A percentile compares a stretch with the other conserved stretches of the same genome.
These are phyloP conservation scores for Dendrolimus kikuchii DNA, from an alignment of 1,140 invertebrate species.

Conservation along the genomic window DNA sequence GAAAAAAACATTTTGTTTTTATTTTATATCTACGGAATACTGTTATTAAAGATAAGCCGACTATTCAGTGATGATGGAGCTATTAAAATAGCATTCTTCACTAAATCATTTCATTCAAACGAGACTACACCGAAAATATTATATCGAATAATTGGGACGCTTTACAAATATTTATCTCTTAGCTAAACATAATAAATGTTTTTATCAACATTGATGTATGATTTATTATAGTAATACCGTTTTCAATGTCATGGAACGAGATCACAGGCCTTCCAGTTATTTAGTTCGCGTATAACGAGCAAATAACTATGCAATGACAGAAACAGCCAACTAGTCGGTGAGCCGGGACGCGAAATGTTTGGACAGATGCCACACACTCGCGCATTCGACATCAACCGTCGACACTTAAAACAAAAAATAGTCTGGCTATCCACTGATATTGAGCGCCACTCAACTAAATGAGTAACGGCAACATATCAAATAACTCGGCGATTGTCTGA, in stretches of 20 bases:
- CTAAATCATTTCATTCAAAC: background rate
- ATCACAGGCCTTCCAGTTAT: conserved; percentile 13
- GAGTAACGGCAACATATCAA: too few relatives aligned
- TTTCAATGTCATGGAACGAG: background rate
- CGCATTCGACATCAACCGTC: background rate
- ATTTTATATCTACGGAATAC: too few relatives aligned
- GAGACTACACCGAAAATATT: background rate
- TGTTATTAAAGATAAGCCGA: too few relatives aligned
- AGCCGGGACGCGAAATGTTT: conserved; percentile 34
- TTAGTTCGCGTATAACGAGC: conserved; percentile 19
- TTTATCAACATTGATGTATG: too few relatives aligned
- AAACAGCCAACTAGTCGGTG: conserved; percentile 9
- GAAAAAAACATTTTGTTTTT: too few relatives aligned
- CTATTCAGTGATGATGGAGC: too few relatives aligned
- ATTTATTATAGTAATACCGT: background rate
- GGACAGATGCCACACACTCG: conserved; percentile 51
- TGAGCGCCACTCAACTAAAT: too few relatives aligned
- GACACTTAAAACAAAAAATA: background rate
- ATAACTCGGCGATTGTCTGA: too few relatives aligned
- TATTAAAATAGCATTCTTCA: too few relatives aligned
- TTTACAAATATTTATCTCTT: too few relatives aligned
- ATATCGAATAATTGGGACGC: background rate
- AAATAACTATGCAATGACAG: conserved; percentile 27
- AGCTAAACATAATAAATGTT: too few relatives aligned
- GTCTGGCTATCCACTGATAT: too few relatives aligned